Percentiles rank a stretch among this genome's conserved stretches.
Evolutionary conservation across 2,797 vertebrate species (phyloP).

Genomic region (Schizopygopsis pylzovi): DNA sequence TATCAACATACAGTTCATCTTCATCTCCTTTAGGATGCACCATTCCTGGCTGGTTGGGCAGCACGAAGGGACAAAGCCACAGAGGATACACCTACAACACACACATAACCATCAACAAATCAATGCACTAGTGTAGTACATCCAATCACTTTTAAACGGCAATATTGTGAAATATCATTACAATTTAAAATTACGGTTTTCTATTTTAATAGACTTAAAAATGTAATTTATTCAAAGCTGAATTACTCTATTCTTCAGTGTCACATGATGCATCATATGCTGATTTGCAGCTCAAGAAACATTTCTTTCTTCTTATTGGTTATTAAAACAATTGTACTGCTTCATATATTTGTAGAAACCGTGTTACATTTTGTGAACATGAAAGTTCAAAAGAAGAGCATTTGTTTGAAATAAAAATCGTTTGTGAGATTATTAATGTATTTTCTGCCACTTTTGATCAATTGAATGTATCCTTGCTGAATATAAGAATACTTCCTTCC

Average conservation of each 20-base stretch:
- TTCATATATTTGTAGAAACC: neutral
- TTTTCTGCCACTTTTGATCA: neutral
- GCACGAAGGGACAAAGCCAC: conserved; percentile 94
- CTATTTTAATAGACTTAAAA: neutral
- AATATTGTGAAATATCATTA: neutral
- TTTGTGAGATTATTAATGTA: neutral
- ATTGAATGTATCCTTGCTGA: neutral
- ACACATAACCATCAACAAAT: neutral
- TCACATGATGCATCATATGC: neutral
- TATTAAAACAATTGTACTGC: neutral
- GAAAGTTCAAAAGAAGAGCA: neutral
- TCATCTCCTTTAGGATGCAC: conserved; percentile 92
- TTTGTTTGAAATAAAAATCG: neutral
- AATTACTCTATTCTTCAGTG: neutral
- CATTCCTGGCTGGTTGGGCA: conserved; percentile 91
- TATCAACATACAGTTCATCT: conserved; percentile 92
- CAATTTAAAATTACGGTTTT: neutral
- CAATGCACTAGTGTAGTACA: too few relatives aligned
- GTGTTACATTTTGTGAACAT: neutral
- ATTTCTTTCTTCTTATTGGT: neutral
- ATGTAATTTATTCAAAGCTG: neutral
- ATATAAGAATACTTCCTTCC: neutral
- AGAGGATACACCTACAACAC: conserved; percentile 91
- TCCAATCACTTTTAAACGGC: conserved; percentile 2
- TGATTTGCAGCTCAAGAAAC: neutral